A percentile compares a stretch with the other conserved stretches of the same genome.
Conservation (phyloP, 2,888 invertebrate genomes). For the Dromius quadrimaculatus region DNA sequence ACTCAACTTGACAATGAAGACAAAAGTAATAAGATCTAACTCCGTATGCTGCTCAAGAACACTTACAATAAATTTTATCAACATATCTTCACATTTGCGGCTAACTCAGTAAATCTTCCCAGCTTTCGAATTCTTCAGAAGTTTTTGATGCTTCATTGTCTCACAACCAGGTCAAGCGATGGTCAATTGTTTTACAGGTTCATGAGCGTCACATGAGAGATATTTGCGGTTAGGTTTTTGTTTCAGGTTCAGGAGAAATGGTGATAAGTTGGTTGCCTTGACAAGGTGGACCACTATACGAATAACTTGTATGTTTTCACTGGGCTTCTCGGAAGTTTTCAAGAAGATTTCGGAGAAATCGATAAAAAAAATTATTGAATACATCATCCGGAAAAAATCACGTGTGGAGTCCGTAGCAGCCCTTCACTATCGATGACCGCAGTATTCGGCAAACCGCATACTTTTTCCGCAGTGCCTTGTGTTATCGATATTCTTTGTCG, state of each 20-base stretch:
- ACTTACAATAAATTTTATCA: conserved; percentile 47
- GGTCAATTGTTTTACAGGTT: neutral
- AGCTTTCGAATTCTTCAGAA: conserved; percentile 25
- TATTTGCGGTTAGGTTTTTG: conserved; percentile 1
- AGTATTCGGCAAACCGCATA: no score
- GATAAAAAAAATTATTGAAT: no score
- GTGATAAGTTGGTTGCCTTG: neutral
- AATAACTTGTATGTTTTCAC: neutral
- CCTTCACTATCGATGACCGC: no score
- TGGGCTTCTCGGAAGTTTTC: neutral
- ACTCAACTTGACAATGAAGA: conserved; percentile 45
- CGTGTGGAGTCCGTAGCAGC: no score
- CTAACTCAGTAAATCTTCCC: conserved; percentile 39
- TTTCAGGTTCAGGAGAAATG: neutral
- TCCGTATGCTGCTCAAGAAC: conserved; percentile 29
- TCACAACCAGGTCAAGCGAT: conserved; percentile 24
- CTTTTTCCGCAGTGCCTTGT: no score
- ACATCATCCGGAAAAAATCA: no score
- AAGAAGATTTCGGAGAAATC: neutral
- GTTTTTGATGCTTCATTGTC: conserved; percentile 16
- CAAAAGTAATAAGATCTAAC: conserved; percentile 40
- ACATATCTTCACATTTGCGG: conserved; percentile 37
- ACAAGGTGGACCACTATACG: neutral
- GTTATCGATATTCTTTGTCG: no score
- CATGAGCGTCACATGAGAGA: no score